Evolutionary conservation across 2,888 invertebrate genomes (phyloP).

Genomic region (Eupithecia centaureata): DNA sequence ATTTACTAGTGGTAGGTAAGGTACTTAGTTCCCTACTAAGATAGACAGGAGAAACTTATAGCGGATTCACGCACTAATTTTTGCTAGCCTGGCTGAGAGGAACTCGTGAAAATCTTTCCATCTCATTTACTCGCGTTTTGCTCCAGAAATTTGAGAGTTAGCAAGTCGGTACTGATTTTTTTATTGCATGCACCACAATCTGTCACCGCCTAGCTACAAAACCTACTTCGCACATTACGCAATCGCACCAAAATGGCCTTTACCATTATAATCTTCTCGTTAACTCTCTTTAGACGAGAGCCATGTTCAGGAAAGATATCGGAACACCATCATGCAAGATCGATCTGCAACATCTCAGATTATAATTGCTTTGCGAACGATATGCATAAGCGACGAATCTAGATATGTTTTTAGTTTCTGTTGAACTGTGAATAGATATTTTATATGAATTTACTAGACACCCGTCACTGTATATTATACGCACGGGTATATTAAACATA

Average conservation of each 20-base stretch:
- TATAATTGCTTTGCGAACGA: background rate
- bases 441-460: background rate
- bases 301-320: slow-evolving; percentile 3
- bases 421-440: background rate
- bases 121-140: background rate
- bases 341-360: background rate
- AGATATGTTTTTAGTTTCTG: too few relatives aligned
- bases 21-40: too few relatives aligned
- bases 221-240: too few relatives aligned
- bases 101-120: too few relatives aligned
- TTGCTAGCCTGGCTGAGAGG: too few relatives aligned
- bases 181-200: background rate
- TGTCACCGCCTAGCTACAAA: background rate
- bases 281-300: background rate
- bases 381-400: too few relatives aligned
- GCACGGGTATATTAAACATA: too few relatives aligned
- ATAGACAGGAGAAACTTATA: too few relatives aligned
- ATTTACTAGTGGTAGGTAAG: too few relatives aligned
- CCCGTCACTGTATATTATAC: too few relatives aligned
- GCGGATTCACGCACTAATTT: too few relatives aligned
- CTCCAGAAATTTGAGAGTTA: background rate
- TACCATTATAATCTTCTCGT: background rate
- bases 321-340: slow-evolving; percentile 3
- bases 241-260: background rate
- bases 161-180: background rate